These are phyloP conservation scores for Hemichromis elongatus DNA, from an alignment of 2,113 vertebrate species.

Conservation along the genomic window DNA sequence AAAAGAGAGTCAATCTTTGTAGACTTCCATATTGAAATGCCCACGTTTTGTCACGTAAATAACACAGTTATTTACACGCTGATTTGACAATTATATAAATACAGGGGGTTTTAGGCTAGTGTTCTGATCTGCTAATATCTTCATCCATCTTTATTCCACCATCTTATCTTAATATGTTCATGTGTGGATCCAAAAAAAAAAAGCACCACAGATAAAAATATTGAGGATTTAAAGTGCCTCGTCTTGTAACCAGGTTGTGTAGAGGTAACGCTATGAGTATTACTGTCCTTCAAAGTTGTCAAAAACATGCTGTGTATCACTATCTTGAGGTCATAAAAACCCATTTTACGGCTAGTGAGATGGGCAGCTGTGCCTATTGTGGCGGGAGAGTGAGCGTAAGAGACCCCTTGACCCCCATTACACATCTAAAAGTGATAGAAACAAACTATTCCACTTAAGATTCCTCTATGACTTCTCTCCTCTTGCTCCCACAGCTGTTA, in stretches of 20 bases:
- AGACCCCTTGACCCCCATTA: conserved; percentile 33
- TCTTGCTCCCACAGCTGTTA: conserved; percentile 13
- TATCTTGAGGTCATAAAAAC: background rate
- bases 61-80: background rate
- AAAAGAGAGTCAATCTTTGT: background rate
- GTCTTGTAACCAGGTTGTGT: background rate
- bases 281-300: background rate
- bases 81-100: background rate
- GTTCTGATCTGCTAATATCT: background rate
- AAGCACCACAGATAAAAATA: background rate
- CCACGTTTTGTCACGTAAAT: background rate
- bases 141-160: background rate
- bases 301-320: background rate
- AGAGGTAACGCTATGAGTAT: background rate
- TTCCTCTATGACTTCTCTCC: background rate
- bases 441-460: conserved; percentile 52
- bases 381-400: background rate
- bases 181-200: background rate
- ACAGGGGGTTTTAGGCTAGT: background rate
- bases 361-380: background rate
- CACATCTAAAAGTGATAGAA: conserved; percentile 30
- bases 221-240: background rate
- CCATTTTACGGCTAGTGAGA: background rate
- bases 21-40: background rate
- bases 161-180: background rate